Percentiles rank a stretch among this genome's conserved stretches.
These are phyloP conservation scores for Ormyrus pomaceus DNA, from an alignment of 2,888 invertebrate genomes.

Conservation along the genomic window DNA sequence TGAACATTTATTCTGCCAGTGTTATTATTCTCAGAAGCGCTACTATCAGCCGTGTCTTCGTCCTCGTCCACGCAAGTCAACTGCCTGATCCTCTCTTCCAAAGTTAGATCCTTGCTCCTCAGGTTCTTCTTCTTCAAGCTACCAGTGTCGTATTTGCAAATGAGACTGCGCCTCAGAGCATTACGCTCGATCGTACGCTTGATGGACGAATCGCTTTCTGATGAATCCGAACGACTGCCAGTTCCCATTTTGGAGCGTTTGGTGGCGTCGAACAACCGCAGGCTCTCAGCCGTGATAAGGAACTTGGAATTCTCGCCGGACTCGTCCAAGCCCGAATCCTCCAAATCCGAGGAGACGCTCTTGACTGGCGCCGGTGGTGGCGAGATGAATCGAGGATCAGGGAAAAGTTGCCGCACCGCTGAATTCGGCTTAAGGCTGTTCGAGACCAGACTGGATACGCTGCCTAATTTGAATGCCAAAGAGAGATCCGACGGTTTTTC, in stretches of 20 bases:
- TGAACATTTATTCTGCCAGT: slow-evolving; percentile 31
- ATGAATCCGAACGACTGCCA: slow-evolving; percentile 71
- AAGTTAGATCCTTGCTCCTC: slow-evolving; percentile 82
- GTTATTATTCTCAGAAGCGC: slow-evolving; percentile 51
- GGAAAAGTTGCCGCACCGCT: slow-evolving; percentile 90
- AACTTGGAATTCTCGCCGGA: slow-evolving; percentile 76
- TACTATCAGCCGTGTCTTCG: slow-evolving; percentile 73
- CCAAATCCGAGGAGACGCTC: slow-evolving; percentile 55
- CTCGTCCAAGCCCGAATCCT: slow-evolving; percentile 69
- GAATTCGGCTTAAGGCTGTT: slow-evolving; percentile 84
- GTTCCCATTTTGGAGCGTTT: slow-evolving; percentile 78
- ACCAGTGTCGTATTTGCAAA: slow-evolving; percentile 79
- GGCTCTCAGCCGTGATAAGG: slow-evolving; percentile 85
- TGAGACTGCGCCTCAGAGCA: slow-evolving; percentile 86
- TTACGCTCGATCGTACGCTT: slow-evolving; percentile 89
- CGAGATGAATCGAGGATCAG: slow-evolving; percentile 79
- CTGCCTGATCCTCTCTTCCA: slow-evolving; percentile 90
- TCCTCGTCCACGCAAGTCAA: slow-evolving; percentile 89
- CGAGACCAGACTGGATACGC: slow-evolving; percentile 77
- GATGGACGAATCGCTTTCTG: slow-evolving; percentile 76
- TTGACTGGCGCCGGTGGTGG: slow-evolving; percentile 79
- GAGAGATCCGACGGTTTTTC: slow-evolving; percentile 75
- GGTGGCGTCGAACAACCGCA: slow-evolving; percentile 83
- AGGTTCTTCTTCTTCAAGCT: slow-evolving; percentile 77
- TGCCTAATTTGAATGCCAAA: slow-evolving; percentile 79